These are phyloP conservation scores for Reinhardtius hippoglossoides DNA, from an alignment of 2,113 vertebrate genomes.

Conservation along the genomic window DNA sequence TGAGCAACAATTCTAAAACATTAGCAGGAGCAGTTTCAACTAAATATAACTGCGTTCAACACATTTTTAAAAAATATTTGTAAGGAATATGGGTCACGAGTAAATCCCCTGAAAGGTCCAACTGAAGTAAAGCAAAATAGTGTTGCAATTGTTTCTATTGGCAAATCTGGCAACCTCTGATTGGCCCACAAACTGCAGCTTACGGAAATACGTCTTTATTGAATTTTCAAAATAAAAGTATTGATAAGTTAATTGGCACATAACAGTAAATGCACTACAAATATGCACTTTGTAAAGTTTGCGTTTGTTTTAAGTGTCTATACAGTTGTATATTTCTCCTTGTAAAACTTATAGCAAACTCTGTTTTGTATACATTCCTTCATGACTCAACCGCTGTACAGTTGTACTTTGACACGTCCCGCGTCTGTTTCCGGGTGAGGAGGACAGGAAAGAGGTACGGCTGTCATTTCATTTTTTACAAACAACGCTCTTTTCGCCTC, in stretches of 20 bases:
- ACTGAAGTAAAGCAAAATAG: background rate
- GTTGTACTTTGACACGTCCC: slow-evolving; percentile 34
- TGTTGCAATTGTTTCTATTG: slow-evolving; percentile 21
- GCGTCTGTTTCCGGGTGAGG: slow-evolving; percentile 67
- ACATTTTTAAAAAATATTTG: no score
- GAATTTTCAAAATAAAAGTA: slow-evolving; percentile 56
- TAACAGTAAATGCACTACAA: no score
- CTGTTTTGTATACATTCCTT: accelerated
- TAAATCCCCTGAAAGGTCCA: background rate
- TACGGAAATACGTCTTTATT: slow-evolving; percentile 20
- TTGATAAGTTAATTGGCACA: background rate
- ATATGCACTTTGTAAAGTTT: accelerated
- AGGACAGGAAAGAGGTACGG: slow-evolving; percentile 65
- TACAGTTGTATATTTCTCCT: accelerated
- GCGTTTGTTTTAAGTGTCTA: accelerated
- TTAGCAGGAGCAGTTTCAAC: no score
- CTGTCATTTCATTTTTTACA: slow-evolving; percentile 57
- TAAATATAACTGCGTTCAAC: no score
- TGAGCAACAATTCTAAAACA: no score
- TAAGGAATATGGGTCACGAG: background rate
- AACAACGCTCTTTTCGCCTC: slow-evolving; percentile 11
- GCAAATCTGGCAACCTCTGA: slow-evolving; percentile 69
- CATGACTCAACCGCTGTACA: accelerated
- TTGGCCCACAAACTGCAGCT: slow-evolving; percentile 53
- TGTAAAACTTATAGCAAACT: background rate